Base-by-base conservation (phyloP, 2,797 vertebrate species). In the Halcyon leucocephala region DNA sequence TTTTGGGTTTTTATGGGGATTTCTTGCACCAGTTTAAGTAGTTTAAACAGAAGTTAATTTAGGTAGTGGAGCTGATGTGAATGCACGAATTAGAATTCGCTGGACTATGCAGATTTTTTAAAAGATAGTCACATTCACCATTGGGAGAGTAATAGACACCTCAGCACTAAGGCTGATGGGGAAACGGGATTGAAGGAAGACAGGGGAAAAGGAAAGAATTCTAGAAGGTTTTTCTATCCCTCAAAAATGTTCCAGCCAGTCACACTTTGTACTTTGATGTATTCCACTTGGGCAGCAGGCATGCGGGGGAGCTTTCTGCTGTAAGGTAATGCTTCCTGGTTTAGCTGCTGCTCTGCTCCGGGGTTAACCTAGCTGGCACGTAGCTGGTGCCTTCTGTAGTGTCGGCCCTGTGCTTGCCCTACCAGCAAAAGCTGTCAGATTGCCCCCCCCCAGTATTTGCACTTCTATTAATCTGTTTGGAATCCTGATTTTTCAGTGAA, bases 41-140 rank as follows among this genome's bases (percentile, higher is more conserved):
- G 26, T 61, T 87, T 41, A 72, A 74, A 15, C 41, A 42, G 46
- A 48, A 42, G 5, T 71, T 52, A 14, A 37, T 10, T 37, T 35
- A 74, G n/a, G 5, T 42, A 18, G 4, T 22, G 48, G 66, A 58
- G 37, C 25, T 62, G 60, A n/a, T 1, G 0, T 4, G 14, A 12
- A 12, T 51, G 42, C 42, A 8, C 54, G 60, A 26, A 15, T 48
- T 55, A 26, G 24, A 28, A 35, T 57, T 55, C 52, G 28, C 15
- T 51, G 44, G 21, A 31, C 19, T 24, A 5, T 25, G 25, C 20
- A 8, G 13, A 7, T 42, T 39, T 77, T 44, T 41, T 11, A 19
- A 70, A 10, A 44, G 48, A 31, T 14, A 20, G 13, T 20, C 1
- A 0, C 12, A 14, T 46, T 70, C 35, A 21, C 12, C 1, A 0